Evolutionary conservation across 2,888 invertebrate species (phyloP).

Genomic region (Ferrisia virgata): DNA sequence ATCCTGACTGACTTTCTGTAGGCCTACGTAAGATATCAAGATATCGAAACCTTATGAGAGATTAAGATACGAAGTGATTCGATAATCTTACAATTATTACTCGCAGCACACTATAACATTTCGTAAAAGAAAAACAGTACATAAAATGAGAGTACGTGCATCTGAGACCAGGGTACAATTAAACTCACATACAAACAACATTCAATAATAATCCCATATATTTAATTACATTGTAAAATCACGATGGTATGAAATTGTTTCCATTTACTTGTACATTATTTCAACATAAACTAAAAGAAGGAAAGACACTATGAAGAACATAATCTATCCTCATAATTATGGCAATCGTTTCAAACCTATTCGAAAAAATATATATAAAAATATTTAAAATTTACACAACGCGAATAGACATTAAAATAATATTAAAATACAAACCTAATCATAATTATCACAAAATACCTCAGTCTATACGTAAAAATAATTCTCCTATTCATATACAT

Average conservation of each 20-base stretch:
- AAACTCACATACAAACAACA: not conserved
- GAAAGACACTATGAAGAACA: not conserved
- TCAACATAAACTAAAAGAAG: not conserved
- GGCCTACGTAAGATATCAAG: too few relatives aligned
- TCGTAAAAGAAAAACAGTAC: not conserved
- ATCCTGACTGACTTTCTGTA: too few relatives aligned
- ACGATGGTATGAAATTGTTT: not conserved
- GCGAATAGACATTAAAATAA: not conserved
- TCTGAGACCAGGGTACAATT: not conserved
- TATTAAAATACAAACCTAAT: not conserved
- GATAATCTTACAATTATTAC: too few relatives aligned
- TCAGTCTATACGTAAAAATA: constrained; percentile 12
- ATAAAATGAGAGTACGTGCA: not conserved
- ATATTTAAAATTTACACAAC: not conserved
- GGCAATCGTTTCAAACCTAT: not conserved
- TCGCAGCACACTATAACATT: too few relatives aligned
- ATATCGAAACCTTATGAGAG: too few relatives aligned
- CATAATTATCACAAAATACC: constrained; percentile 16
- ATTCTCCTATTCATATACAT: not conserved
- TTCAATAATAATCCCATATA: not conserved
- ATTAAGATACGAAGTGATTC: too few relatives aligned
- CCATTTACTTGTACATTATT: not conserved
- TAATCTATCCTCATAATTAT: not conserved
- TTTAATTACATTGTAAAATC: not conserved
- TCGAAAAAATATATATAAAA: not conserved